Evolutionary conservation across 2,888 invertebrate genomes (phyloP), one percentile per base, ranked within the genome.

Genomic region (Carterocephalus palaemon): DNA sequence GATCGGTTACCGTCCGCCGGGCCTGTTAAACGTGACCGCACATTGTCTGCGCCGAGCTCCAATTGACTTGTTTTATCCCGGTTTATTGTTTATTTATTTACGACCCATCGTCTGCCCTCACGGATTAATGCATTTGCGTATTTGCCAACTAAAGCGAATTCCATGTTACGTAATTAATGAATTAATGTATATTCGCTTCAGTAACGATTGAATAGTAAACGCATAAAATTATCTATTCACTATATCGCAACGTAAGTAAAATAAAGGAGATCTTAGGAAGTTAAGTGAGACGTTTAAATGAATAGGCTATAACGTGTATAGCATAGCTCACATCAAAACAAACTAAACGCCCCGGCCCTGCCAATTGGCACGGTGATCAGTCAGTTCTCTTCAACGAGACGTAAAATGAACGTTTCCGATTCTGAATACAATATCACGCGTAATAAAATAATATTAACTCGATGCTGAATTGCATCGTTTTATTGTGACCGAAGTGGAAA

Each of bases 81-180:
- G 62, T 84, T 85, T 82, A 85, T 80, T 78, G 76, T 75, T 80
- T 76, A 79, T 82, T 81, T 82, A 79, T 82, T 80, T 79, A 82
- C 68, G 63, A 54, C 51, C 43, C 49, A 45, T 52, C 55, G 57
- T 53, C 56, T 50, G 54, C 56, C 45, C 59, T 48, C 49, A 49
- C 49, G 38, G 41, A 45, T 34, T 38, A 45, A 31, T 37, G 39
- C 28, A 37, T 39, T 38, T 33, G 28, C 24, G 39, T 37, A 34
- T 37, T 45, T 36, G 26, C 31, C 10, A 15, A 16, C 15, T 28
- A 23, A 34, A 34, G 13, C 19, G 33, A 34, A 32, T 20, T 23
- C 22, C 31, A 19, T 17, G 33, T 15, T 33, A 19, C 19, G 24
- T 28, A 26, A 34, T 42, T 33, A 33, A 33, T 34, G 42, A 8